Evolutionary conservation across 2,113 vertebrate genomes (phyloP).

Genomic region (Menidia beryllina): DNA sequence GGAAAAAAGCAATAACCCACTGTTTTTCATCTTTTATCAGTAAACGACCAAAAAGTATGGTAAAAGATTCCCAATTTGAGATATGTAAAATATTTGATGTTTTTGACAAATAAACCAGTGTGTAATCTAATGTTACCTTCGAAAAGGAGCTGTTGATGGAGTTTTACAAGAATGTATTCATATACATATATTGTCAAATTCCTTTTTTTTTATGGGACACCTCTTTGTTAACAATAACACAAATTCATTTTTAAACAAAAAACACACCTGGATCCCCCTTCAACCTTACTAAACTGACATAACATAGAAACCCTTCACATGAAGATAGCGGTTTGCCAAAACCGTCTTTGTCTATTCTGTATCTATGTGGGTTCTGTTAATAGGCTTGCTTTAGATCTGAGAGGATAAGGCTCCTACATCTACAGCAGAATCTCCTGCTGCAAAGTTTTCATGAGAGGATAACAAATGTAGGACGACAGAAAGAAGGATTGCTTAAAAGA

Average conservation of each 20-base stretch:
- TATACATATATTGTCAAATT: no score
- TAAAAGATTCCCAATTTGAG: constrained; percentile 9
- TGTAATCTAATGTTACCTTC: constrained; percentile 25
- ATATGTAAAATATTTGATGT: constrained; percentile 21
- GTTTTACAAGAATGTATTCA: not conserved
- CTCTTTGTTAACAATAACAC: constrained; percentile 1
- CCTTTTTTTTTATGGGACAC: constrained; percentile 12
- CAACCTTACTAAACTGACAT: constrained; percentile 22
- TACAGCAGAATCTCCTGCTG: constrained; percentile 24
- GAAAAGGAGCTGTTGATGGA: not conserved
- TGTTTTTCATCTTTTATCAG: constrained; percentile 19
- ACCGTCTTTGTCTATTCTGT: constrained; percentile 39
- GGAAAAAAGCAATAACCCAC: constrained; percentile 31
- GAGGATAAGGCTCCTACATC: constrained; percentile 52
- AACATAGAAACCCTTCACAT: constrained; percentile 60
- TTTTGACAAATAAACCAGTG: constrained; percentile 9
- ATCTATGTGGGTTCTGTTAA: constrained; percentile 49
- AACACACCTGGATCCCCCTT: not conserved
- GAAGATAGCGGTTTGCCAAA: constrained; percentile 65
- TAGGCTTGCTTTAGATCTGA: constrained; percentile 62
- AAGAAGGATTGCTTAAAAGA: constrained; percentile 1
- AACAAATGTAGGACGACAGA: not conserved
- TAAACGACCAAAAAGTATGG: constrained; percentile 4
- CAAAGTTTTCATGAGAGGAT: constrained; percentile 1
- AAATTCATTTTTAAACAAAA: not conserved